phyloP scores from a whole-genome alignment of 2,888 invertebrate genomes.

The Chymomyza procnemis region DNA sequence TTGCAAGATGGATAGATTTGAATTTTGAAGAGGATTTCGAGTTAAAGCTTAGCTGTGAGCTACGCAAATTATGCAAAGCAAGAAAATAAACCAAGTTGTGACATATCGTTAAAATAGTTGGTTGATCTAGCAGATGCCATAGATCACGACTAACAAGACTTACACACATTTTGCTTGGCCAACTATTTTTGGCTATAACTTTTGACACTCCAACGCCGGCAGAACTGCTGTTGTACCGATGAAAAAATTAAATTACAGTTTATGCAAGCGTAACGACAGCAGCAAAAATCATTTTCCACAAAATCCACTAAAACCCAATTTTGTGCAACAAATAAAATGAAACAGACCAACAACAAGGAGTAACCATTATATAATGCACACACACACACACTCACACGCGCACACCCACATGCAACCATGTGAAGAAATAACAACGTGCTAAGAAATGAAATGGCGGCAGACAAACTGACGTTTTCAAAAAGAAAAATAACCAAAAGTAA shows the following conservation, averaged over 20 bases:
- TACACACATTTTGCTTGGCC: too few species aligned
- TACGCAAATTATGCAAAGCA: background rate
- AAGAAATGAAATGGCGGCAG: constrained; percentile 14
- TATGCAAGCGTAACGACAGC: constrained; percentile 70
- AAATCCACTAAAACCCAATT: constrained; percentile 73
- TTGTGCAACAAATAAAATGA: constrained; percentile 67
- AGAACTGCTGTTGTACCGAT: background rate
- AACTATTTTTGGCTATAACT: background rate
- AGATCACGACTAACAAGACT: too few species aligned
- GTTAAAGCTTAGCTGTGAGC: background rate
- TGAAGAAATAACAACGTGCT: constrained; percentile 32
- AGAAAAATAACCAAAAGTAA: background rate
- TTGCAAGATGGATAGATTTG: background rate
- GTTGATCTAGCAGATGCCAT: too few species aligned
- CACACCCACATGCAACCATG: constrained; percentile 15
- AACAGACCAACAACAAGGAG: constrained; percentile 49
- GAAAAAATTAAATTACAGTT: constrained; percentile 69
- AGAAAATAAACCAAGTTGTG: background rate
- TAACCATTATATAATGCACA: background rate
- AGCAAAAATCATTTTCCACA: constrained; percentile 72
- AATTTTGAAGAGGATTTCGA: background rate
- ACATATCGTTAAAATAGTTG: background rate
- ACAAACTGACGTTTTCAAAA: constrained; percentile 15
- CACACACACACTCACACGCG: background rate
- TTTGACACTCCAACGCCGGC: background rate